phyloP scores from a whole-genome alignment of 2,797 vertebrate species.

The Odontamblyopus lacepedii region DNA sequence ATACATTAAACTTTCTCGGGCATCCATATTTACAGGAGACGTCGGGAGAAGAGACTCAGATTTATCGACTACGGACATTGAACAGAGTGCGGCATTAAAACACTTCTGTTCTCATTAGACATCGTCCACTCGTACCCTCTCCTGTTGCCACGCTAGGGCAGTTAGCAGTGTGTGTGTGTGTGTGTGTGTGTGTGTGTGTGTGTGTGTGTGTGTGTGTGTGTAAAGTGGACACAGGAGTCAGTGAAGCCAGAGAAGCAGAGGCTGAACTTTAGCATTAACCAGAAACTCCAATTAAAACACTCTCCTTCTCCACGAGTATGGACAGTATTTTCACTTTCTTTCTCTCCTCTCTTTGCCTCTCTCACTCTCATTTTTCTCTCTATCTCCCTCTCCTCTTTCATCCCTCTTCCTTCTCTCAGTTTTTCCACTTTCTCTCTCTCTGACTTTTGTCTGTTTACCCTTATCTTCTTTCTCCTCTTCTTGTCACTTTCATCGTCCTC shows the following conservation, averaged over 20 bases:
- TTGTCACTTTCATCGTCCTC: no score
- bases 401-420: no score
- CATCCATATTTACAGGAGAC: no score
- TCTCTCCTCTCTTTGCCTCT: conserved; percentile 1
- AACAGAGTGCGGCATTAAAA: no score
- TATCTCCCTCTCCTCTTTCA: neutral
- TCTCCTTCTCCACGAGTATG: conserved; percentile 60
- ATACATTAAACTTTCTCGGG: no score
- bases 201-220: conserved; percentile 17
- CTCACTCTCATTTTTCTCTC: neutral
- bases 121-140: conserved; percentile 2
- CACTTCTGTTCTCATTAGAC: conserved; percentile 19
- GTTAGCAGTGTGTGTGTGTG: neutral
- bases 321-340: conserved; percentile 11
- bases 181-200: no score
- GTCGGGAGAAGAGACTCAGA: no score
- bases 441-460: no score
- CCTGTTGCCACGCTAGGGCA: conserved; percentile 34
- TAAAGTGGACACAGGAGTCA: conserved; percentile 75
- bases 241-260: conserved; percentile 38
- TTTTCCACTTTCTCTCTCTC: neutral
- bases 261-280: conserved; percentile 56
- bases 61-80: no score
- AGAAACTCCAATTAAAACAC: conserved; percentile 73
- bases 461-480: no score